phyloP scores from a whole-genome alignment of 2,888 invertebrate species.

The Pharmacophagus antenor region DNA sequence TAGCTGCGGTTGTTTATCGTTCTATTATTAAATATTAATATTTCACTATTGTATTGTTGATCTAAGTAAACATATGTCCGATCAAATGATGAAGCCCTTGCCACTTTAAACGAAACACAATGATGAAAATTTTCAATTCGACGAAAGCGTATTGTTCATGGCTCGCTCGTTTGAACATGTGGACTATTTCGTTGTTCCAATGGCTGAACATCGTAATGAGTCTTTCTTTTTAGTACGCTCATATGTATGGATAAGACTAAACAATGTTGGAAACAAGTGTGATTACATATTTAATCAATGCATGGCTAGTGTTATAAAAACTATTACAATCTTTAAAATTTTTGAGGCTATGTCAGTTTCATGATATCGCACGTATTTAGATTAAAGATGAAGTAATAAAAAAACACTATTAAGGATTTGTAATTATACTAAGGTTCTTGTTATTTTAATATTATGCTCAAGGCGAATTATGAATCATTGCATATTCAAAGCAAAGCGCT shows the following conservation, averaged over 20 bases:
- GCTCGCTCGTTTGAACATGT: constrained; percentile 48
- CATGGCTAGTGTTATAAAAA: not conserved
- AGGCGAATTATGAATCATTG: constrained; percentile 48
- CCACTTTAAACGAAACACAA: constrained; percentile 26
- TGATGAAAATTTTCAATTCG: constrained; percentile 34
- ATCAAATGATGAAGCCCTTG: constrained; percentile 32
- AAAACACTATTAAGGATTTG: not conserved
- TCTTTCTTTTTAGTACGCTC: constrained; percentile 24
- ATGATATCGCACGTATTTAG: not conserved
- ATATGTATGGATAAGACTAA: not conserved
- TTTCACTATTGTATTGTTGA: not conserved
- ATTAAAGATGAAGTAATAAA: not conserved
- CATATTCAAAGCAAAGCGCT: constrained; percentile 47
- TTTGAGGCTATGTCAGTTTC: too few relatives aligned
- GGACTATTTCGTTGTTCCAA: constrained; percentile 65
- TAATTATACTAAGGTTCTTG: constrained; percentile 2
- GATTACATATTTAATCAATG: not conserved
- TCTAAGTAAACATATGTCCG: constrained; percentile 18
- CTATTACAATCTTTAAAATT: not conserved
- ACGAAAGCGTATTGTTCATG: constrained; percentile 36
- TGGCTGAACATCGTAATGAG: constrained; percentile 51
- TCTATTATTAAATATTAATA: too few relatives aligned
- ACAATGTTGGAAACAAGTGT: not conserved
- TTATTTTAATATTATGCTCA: constrained; percentile 31
- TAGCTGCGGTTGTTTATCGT: too few relatives aligned